Evolutionary conservation across 30 jellyfish, hydroid and myxozoan genomes (phyloP).

Genomic region (Cassiopea andromeda): DNA sequence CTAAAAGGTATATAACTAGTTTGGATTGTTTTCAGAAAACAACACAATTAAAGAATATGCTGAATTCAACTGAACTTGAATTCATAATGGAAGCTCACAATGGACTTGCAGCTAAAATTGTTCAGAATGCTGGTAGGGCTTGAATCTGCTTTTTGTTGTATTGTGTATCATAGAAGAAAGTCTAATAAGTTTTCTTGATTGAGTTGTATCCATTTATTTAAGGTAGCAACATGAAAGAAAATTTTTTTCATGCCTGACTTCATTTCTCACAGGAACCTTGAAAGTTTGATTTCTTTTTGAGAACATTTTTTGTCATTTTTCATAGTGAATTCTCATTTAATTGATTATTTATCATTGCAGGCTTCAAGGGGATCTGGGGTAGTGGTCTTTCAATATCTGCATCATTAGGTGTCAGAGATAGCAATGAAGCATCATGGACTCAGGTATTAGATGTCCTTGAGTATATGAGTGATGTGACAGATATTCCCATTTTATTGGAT

Average conservation of each 20-base stretch:
- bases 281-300: too few species aligned
- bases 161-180: not conserved
- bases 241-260: too few species aligned
- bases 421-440: slow-evolving; percentile 98
- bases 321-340: not conserved
- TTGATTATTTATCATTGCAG: slow-evolving; percentile 18
- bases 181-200: too few species aligned
- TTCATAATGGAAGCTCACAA: slow-evolving; percentile 97
- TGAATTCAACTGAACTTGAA: slow-evolving; percentile 78
- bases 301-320: too few species aligned
- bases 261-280: too few species aligned
- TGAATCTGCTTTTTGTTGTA: too few species aligned
- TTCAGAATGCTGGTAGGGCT: slow-evolving; percentile 94
- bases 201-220: too few species aligned
- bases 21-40: slow-evolving; percentile 63
- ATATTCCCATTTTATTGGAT: slow-evolving; percentile 86
- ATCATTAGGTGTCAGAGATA: slow-evolving; percentile 88
- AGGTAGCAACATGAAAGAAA: too few species aligned
- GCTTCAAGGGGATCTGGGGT: slow-evolving; percentile 97
- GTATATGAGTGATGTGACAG: slow-evolving; percentile 92
- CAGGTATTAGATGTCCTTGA: slow-evolving; percentile 90
- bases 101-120: slow-evolving; percentile 96
- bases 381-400: slow-evolving; percentile 97
- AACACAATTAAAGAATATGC: slow-evolving; percentile 85
- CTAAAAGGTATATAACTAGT: not conserved